A percentile compares a stretch with the other conserved stretches of the same genome.
These are phyloP conservation scores for Holcopasites calliopsidis DNA, from an alignment of 1,140 invertebrate genomes.

Conservation along the genomic window DNA sequence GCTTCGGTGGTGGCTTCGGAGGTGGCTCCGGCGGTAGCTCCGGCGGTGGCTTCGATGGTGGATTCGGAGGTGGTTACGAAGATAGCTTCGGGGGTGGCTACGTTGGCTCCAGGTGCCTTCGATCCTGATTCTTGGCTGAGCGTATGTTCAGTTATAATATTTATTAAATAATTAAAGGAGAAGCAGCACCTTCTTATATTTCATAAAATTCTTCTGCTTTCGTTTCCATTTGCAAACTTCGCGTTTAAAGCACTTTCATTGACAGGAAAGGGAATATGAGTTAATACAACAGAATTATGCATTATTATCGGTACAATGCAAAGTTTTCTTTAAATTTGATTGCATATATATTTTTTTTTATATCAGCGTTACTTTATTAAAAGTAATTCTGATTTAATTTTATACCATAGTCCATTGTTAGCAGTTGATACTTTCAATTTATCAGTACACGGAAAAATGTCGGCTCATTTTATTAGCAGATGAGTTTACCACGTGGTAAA, in stretches of 20 bases:
- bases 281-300: no score
- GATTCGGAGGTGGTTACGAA: no score
- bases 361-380: no score
- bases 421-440: not conserved
- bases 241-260: no score
- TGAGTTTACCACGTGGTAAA: not conserved
- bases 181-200: not conserved
- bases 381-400: not conserved
- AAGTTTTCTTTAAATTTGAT: no score
- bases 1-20: no score
- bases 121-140: conserved; percentile 68
- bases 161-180: not conserved
- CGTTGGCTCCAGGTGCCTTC: conserved; percentile 33
- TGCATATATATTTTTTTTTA: no score
- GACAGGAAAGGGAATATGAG: no score
- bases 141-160: conserved; percentile 47
- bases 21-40: no score
- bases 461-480: not conserved
- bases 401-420: not conserved
- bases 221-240: not conserved
- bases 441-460: not conserved
- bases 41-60: no score
- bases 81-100: no score
- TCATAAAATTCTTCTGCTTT: not conserved
- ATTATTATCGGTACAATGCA: no score